These are phyloP conservation scores for Micronycteris hirsuta DNA, from an alignment of 2,113 vertebrate species.

Conservation along the genomic window DNA sequence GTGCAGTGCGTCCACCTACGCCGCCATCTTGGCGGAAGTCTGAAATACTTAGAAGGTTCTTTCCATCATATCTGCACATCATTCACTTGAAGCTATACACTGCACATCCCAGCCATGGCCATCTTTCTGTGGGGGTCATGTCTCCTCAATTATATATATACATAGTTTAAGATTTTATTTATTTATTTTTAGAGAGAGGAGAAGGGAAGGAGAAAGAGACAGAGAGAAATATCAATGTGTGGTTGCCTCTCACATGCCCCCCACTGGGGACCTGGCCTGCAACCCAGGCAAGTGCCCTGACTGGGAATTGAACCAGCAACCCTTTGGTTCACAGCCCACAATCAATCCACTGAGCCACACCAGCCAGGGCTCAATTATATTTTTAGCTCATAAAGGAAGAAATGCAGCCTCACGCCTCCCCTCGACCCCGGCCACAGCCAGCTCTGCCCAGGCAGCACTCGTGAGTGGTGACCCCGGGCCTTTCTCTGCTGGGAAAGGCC, in stretches of 20 bases:
- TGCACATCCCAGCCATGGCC: neutral
- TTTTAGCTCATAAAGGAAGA: neutral
- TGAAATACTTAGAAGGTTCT: neutral
- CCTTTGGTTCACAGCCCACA: too few species aligned
- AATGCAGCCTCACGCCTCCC: neutral
- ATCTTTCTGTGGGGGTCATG: neutral
- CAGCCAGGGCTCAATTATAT: neutral
- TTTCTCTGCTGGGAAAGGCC: neutral
- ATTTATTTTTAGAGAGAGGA: too few species aligned
- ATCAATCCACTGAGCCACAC: too few species aligned
- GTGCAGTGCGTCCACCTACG: too few species aligned
- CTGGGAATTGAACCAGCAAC: too few species aligned
- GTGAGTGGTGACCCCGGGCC: accelerated
- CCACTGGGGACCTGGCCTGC: too few species aligned
- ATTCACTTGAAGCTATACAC: neutral
- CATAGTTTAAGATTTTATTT: too few species aligned
- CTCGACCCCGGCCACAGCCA: neutral
- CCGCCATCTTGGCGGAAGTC: too few species aligned
- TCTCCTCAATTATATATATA: neutral
- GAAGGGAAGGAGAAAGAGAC: too few species aligned
- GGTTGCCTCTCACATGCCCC: too few species aligned
- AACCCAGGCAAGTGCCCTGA: too few species aligned
- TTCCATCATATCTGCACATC: neutral
- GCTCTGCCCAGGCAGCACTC: neutral
- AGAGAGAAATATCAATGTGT: too few species aligned